Evolutionary conservation across 2,113 vertebrate species (phyloP), one percentile per base, ranked within the genome.

Genomic region (Nestor notabilis): DNA sequence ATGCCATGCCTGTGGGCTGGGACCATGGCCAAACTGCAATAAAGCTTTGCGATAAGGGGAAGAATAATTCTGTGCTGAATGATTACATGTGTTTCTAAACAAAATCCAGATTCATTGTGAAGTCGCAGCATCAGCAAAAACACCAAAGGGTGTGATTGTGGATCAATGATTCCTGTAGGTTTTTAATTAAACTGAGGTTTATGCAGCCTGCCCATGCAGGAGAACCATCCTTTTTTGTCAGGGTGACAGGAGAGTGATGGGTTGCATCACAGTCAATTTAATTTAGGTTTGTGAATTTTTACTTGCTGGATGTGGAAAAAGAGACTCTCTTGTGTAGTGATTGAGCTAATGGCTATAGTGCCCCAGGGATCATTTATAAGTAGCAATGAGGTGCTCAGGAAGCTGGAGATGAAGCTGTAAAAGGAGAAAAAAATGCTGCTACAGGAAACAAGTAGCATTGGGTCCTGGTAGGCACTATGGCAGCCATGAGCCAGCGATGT

Each of bases 401-500:
- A 64, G 71, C 47, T 29, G 52, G 29, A 44, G 52, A 5, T 8
- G 43, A 31, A 60, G 44, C 53, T 50, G 53, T 7, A 35, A 58
- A 33, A 43, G 19, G 10, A 17, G 49, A n/a, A n/a, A 11, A 53
- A 69, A n/a, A 28, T 17, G 41, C 18, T 41, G 56, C 49, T 18
- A 1, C 5, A 5, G 56, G 33, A 21, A 18, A 25, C 4, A 2
- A 7, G 64, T 6, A 15, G 43, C 9, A 0, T 9, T 25, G 44
- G 23, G 25, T 47, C 9, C 27, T n/a, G 71, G 12, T 10, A 31
- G 65, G 5, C 46, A 27, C 27, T 15, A 9, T 5, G 18, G 25
- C 25, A 33, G 7, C 29, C 8, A 0, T 0, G 10, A 43, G 50
- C 56, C n/a, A 33, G 55, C 6, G 1, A 7, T 0, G 4, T 9